These are phyloP conservation scores for Craterocephalus amniculus DNA, from an alignment of 2,797 vertebrate species.

Conservation along the genomic window DNA sequence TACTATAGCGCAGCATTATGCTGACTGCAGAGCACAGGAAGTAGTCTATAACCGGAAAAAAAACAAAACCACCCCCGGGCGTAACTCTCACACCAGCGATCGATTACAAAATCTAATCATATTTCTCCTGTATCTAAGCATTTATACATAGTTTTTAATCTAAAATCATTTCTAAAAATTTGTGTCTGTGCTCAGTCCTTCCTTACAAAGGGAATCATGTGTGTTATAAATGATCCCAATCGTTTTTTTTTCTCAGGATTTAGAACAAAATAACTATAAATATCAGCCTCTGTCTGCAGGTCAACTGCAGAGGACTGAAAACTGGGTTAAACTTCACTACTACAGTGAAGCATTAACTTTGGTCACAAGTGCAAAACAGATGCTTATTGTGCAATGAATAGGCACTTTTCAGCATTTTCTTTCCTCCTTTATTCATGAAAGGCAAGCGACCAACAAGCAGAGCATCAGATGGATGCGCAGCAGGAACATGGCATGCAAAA, in stretches of 20 bases:
- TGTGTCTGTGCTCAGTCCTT: not conserved
- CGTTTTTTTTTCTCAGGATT: not conserved
- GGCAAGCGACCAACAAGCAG: constrained; percentile 3
- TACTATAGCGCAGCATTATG: constrained; percentile 26
- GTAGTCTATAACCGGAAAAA: constrained; percentile 24
- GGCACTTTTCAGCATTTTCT: not conserved
- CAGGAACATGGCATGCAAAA: constrained; percentile 55
- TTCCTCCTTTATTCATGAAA: not conserved
- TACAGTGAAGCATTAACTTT: not conserved
- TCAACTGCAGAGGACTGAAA: constrained; percentile 6
- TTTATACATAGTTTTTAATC: not conserved
- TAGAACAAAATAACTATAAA: not conserved
- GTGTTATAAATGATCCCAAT: not conserved
- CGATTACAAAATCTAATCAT: not conserved
- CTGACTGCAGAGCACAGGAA: constrained; percentile 60
- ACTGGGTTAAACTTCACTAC: constrained; percentile 5
- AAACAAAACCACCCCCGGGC: not conserved
- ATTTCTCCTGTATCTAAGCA: constrained; percentile 2
- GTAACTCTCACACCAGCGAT: constrained; percentile 3
- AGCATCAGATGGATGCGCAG: constrained; percentile 5
- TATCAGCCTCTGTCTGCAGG: constrained; percentile 11
- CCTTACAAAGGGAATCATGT: not conserved
- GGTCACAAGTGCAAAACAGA: not conserved
- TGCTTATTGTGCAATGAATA: not conserved
- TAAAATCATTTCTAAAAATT: not conserved